Base-by-base conservation (phyloP, 2,888 invertebrate genomes). In the Dioctria rufipes region DNA sequence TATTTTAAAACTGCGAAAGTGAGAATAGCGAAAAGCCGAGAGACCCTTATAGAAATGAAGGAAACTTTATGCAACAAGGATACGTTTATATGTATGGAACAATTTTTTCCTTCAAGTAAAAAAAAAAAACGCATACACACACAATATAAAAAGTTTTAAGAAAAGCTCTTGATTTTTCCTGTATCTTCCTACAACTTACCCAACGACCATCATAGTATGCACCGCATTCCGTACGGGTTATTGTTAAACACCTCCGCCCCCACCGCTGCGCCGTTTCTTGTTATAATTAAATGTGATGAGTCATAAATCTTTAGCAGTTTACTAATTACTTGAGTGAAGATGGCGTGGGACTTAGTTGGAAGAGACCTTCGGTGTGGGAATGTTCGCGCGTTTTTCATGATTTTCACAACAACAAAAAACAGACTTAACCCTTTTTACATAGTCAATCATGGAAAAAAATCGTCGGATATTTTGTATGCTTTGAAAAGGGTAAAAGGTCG, bases 221-320 rank as follows among this genome's bases (percentile, higher is more conserved):
- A 46, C 5, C 4, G 54, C 11, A 54, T 54, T 54, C 54, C n/a
- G 11, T 54, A n/a, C n/a, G 54, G 37, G 58, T 42, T 13, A 73
- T 73, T 73, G 39, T 61, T 73, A 25, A 25, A 25, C 25, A 25
- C 25, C 25, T 25, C 25, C 2, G 25, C 25, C 25, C 42, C 42
- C 73, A 42, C 40, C 25, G 25, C 25, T 2, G 25, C 25, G 25
- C 25, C 25, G 25, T 25, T 42, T 6, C 49, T 63, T 63, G 49
- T 63, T 77, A 63, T 77, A 77, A 77, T 77, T 77, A 77, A 77
- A 49, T 61, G 46, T 77, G 77, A 77, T 77, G 77, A 63, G 63
- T 63, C 77, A 61, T 77, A 77, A 77, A 77, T 77, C 77, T 63
- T 77, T 63, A 77, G 49, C 77, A 77, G 63, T 77, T 77, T 49